Conservation (phyloP, 2,888 invertebrate species). For the Gortyna flavago region DNA sequence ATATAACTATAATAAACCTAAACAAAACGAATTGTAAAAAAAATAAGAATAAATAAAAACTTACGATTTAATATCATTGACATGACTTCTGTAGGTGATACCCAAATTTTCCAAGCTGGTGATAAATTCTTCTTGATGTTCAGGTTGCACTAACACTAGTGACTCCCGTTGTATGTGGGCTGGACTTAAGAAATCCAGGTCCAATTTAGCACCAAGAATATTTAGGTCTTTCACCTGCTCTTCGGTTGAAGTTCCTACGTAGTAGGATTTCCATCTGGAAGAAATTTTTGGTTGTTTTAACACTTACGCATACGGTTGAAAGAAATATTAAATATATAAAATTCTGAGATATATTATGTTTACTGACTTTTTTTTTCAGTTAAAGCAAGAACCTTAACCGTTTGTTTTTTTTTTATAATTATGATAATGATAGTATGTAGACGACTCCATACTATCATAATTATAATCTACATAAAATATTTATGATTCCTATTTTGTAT, state of each 20-base stretch:
- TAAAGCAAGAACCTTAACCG: not conserved
- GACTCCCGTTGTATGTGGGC: constrained; percentile 76
- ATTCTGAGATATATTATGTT: too few relatives aligned
- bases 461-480: not conserved
- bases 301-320: not conserved
- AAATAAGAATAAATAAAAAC: not conserved
- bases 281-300: not conserved
- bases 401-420: too few relatives aligned
- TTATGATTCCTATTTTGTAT: too few relatives aligned
- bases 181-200: constrained; percentile 76
- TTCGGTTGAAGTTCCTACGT: constrained; percentile 72
- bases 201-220: constrained; percentile 65
- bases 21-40: not conserved
- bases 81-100: constrained; percentile 81
- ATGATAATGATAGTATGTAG: too few relatives aligned
- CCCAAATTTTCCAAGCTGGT: constrained; percentile 73
- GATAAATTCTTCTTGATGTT: constrained; percentile 76
- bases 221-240: constrained; percentile 74
- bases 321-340: too few relatives aligned
- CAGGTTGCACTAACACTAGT: constrained; percentile 83
- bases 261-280: constrained; percentile 80
- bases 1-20: not conserved
- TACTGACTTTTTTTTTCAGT: not conserved
- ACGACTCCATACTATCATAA: not conserved
- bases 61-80: constrained; percentile 82